Evolutionary conservation across 2,113 vertebrate species (phyloP), one percentile per base, ranked within the genome.

Genomic region (Macheiramphus alcinus): DNA sequence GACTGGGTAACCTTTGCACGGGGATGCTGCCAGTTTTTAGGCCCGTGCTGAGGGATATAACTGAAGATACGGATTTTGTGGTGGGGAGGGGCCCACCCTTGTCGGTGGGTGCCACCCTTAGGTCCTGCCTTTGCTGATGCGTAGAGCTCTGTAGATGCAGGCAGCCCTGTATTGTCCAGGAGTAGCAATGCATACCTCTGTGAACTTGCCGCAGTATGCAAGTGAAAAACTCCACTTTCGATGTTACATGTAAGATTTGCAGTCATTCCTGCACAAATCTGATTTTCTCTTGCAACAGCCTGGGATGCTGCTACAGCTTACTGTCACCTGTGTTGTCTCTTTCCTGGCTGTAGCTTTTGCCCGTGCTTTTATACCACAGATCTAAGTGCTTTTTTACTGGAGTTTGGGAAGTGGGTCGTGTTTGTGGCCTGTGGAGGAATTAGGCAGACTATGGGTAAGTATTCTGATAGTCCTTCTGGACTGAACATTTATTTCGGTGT

Each of bases 291-390:
- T 89, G 52, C 34, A 71, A 16, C 36, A 82, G 5, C 34, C 29
- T 82, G 40, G 17, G 40, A 26, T 4, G 3, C 40, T 66, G 66
- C 50, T 71, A 6, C 23, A 58, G 42, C 3, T 89, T 80, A 5
- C 25, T 80, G 34, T 47, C 11, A 11, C 32, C 34, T 42, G 14
- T 6, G 1, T 56, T 78, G 22, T n/a, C 23, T n/a, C 18, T 59
- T 56, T 48, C 47, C 58, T 29, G 40, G 3, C 42, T 67, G 67
- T 47, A 40, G 38, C 34, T 89, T 91, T 89, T 75, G 29, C 21
- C 34, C 4, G 0, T 67, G 31, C 36, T 80, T 66, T 71, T 53
- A 72, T 29, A 40, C 31, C 4, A 2, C 1, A 1, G 13, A 5
- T 52, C 34, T 52, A 47, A 53, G 50, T 48, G 42, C 38, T 72